Base-by-base conservation (phyloP, 2,797 vertebrate species). In the Clarias pachynema region DNA sequence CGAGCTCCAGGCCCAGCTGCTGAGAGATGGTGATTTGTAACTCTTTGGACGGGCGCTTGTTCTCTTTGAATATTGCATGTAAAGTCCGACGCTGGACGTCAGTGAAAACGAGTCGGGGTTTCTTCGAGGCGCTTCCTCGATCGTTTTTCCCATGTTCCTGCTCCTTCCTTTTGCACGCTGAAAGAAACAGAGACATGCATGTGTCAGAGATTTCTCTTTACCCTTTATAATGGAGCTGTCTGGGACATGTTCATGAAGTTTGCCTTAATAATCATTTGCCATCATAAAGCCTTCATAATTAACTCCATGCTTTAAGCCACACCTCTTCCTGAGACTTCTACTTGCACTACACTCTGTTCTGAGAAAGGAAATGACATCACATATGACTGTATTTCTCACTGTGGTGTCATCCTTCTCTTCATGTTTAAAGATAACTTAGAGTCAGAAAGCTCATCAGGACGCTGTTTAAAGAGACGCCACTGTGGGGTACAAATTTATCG, bases 11-110 rank as follows among this genome's bases (percentile, higher is more conserved):
- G 90, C 98, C 98, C 85, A 99, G 96, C 95, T 99, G 98, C 96
- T 99, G 98, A 90, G 98, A 97, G 89, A 99, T 99, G 93, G 98
- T 99, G 93, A 99, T 95, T 94, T 99, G 98, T 91, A 99, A 95
- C 93, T 99, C 98, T 96, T 99, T 99, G 95, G 98, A 99, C 0
- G 98, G 98, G 90, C 98, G 98, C 95, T 99, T 99, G 92, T 99
- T 99, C 94, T 99, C 98, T 93, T 99, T 99, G 95, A 99, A 99
- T 97, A 99, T 99, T 95, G 98, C 98, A 85, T 99, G 97, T 88
- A 99, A 97, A 93, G 98, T 99, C 95, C 98, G 96, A 86, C 98
- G 96, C 94, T 99, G 98, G 90, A 99, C 98, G 65, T 99, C 98
- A 0, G 98, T 99, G 95, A 99, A 99, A 92, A 99, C 98, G 93